phyloP scores from a whole-genome alignment of 2,888 invertebrate species.

The Phalera bucephala region DNA sequence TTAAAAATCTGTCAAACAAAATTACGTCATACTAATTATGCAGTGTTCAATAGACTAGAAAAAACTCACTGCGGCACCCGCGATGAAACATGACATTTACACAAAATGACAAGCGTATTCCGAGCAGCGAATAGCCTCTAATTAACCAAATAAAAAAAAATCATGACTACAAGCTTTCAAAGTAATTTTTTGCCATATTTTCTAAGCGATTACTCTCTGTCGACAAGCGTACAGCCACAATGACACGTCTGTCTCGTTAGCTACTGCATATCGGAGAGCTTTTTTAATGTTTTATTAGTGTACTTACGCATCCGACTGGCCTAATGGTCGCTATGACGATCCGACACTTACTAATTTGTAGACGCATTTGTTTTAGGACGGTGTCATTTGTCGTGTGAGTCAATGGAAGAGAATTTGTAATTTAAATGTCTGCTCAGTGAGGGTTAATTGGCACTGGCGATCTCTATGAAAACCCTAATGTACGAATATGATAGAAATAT shows the following conservation, averaged over 20 bases:
- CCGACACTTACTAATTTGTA: conserved; percentile 42
- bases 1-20: no score
- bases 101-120: no score
- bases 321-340: conserved; percentile 40
- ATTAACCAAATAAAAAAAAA: background rate
- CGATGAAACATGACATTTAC: no score
- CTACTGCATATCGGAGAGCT: conserved; percentile 33
- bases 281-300: conserved; percentile 37
- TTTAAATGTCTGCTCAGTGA: no score
- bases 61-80: no score
- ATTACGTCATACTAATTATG: no score
- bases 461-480: no score
- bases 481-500: no score
- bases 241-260: conserved; percentile 30
- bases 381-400: conserved; percentile 19
- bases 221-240: conserved; percentile 20
- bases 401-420: conserved; percentile 18
- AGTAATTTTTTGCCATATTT: conserved; percentile 2
- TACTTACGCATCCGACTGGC: conserved; percentile 24
- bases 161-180: background rate
- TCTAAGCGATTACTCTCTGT: conserved; percentile 9
- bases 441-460: no score
- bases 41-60: no score
- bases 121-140: background rate
- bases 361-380: conserved; percentile 21